A percentile compares a stretch with the other conserved stretches of the same genome.
These are phyloP conservation scores for Drosophila virilis DNA, from an alignment of 1,140 invertebrate genomes.

Conservation along the genomic window DNA sequence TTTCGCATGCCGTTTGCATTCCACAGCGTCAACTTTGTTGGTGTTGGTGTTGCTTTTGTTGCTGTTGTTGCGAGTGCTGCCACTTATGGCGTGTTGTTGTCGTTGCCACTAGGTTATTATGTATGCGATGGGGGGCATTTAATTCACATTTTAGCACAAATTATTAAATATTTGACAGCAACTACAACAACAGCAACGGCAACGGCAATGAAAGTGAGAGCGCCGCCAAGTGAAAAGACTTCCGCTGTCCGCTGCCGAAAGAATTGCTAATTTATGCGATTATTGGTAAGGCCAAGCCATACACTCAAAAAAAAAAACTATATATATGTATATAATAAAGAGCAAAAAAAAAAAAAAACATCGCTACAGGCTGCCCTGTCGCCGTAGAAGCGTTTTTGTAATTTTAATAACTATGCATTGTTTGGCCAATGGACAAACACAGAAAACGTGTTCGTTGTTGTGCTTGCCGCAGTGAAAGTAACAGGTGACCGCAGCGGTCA, in stretches of 20 bases:
- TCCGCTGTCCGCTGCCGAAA: conserved; percentile 48
- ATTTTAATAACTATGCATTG: conserved; percentile 67
- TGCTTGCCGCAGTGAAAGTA: conserved; percentile 69
- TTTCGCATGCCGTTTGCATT: conserved; percentile 69
- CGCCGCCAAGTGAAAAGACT: conserved; percentile 58
- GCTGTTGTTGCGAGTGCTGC: conserved; percentile 6
- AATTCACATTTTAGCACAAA: conserved; percentile 78
- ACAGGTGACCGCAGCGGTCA: conserved; percentile 54
- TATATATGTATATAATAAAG: background rate
- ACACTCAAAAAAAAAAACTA: background rate
- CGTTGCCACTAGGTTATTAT: conserved; percentile 52
- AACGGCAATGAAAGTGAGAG: conserved; percentile 69
- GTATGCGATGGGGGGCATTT: conserved; percentile 54
- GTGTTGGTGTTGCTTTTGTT: conserved; percentile 13
- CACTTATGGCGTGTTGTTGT: conserved; percentile 7
- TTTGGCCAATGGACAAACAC: conserved; percentile 48
- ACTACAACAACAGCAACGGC: conserved; percentile 13
- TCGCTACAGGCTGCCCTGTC: conserved; percentile 16
- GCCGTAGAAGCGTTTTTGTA: conserved; percentile 50
- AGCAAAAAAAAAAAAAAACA: background rate
- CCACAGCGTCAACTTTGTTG: conserved; percentile 58
- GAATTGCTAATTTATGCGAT: conserved; percentile 79
- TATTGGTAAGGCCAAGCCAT: conserved; percentile 58
- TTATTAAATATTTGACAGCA: conserved; percentile 76
- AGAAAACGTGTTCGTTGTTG: conserved; percentile 69